A percentile compares a stretch with the other conserved stretches of the same genome.
Conservation (phyloP, 2,113 vertebrate species). For the Cariama cristata region DNA sequence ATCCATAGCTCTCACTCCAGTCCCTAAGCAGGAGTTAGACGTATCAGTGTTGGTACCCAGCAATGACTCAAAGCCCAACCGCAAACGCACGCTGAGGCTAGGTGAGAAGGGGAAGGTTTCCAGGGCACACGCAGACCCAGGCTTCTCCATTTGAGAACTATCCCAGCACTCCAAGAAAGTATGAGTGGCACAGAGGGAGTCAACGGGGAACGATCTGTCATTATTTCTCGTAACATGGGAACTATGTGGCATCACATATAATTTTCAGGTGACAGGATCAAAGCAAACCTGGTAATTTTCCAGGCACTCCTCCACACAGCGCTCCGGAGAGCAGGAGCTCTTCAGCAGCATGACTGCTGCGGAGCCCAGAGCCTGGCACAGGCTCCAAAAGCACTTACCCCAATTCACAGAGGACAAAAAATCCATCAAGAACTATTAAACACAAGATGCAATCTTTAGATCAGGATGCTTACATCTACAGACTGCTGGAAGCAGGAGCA, state of each 20-base stretch:
- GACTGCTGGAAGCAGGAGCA: neutral
- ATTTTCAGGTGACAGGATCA: neutral
- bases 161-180: neutral
- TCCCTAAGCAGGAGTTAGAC: neutral
- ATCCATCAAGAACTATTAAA: neutral
- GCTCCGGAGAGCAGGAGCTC: neutral
- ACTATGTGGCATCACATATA: neutral
- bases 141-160: neutral
- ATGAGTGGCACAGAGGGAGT: neutral
- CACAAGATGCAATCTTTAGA: neutral
- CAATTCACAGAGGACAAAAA: neutral
- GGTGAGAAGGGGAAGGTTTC: neutral
- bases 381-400: neutral
- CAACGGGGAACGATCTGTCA: accelerated
- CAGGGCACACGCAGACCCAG: neutral
- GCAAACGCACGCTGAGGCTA: neutral
- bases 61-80: neutral
- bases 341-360: neutral
- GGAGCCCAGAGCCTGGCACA: neutral
- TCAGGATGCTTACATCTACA: neutral
- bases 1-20: neutral
- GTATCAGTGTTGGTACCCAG: neutral
- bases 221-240: accelerated
- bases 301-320: neutral
- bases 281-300: neutral